phyloP scores from a whole-genome alignment of 2,888 invertebrate species.

The Chymomyza amoena region DNA sequence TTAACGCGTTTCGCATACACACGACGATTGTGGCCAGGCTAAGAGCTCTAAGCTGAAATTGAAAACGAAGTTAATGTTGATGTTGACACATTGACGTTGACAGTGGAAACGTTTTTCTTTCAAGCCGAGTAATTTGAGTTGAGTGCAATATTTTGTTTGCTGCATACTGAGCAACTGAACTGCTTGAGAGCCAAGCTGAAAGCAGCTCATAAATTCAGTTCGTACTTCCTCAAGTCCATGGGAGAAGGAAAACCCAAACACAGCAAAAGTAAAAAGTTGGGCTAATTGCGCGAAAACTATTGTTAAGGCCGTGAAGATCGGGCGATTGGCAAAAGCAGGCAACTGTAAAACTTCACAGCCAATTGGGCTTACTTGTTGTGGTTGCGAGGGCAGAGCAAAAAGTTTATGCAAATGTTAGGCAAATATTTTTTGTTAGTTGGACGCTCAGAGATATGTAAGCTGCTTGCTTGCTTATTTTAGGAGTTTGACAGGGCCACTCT shows the following conservation, averaged over 20 bases:
- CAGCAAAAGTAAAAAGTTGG: slow-evolving; percentile 13
- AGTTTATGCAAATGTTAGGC: background rate
- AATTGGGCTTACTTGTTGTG: background rate
- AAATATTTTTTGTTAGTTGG: background rate
- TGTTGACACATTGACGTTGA: slow-evolving; percentile 39
- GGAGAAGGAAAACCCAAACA: background rate
- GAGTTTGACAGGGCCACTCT: no score
- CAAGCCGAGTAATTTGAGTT: slow-evolving; percentile 26
- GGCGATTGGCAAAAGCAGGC: slow-evolving; percentile 1
- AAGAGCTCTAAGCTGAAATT: slow-evolving; percentile 10
- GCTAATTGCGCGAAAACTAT: slow-evolving; percentile 21
- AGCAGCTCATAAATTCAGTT: background rate
- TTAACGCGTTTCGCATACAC: slow-evolving; percentile 12
- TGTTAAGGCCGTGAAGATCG: slow-evolving; percentile 30
- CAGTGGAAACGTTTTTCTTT: slow-evolving; percentile 41
- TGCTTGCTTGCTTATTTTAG: no score
- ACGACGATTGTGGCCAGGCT: background rate
- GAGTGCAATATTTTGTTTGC: background rate
- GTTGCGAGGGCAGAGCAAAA: background rate
- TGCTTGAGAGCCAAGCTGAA: background rate
- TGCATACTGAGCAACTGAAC: background rate
- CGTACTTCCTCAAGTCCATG: background rate
- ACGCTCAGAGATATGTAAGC: no score
- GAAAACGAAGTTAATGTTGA: slow-evolving; percentile 31
- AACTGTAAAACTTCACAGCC: background rate